Evolutionary conservation across 2,113 vertebrate genomes (phyloP), one percentile per base, ranked within the genome.

Genomic region (Brachyistius frenatus): DNA sequence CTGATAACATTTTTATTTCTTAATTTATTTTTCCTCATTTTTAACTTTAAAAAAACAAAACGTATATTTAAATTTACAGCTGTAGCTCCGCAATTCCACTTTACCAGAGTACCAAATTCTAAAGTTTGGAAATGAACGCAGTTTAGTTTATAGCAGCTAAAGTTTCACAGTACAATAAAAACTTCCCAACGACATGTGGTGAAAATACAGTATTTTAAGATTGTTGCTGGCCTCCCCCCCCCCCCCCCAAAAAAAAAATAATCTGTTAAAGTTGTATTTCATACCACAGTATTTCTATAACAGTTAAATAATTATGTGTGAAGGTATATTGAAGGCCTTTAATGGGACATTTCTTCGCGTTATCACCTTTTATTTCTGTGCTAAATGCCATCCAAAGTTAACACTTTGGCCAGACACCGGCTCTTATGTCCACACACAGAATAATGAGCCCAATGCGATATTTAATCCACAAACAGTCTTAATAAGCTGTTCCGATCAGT

Each of bases 361-460:
- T 79, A 15, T 74, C 39, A 41, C 76, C 53, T 49, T 69, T 58
- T 0, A 70, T 76, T 67, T 52, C 13, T 13, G 6, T 4, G 33
- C 41, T 66, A 80, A 80, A 76, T 46, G 50, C 35, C 58, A 68
- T 9, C 52, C 57, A 53, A 58, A 36, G 2, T 52, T 14, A 39
- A 71, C 15, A 75, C 56, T 9, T 33, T 14, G 23, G 64, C 7
- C 1, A 23, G 9, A 5, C 47, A 71, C 62, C 35, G 35, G 56
- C 39, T 62, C 36, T 44, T 7, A 32, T 2, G 31, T 23, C 50
- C 53, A 37, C 8, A 47, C 13, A 52, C n/a, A 68, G 39, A 69
- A 66, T 62, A 82, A 65, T 76, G 39, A 85, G 72, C 52, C 36
- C 32, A 74, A 32, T 5, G 56, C 32, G 44, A 69, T 11, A 52